Base-by-base conservation (phyloP, 2,888 invertebrate genomes). In the Dryocosmus kuriphilus region DNA sequence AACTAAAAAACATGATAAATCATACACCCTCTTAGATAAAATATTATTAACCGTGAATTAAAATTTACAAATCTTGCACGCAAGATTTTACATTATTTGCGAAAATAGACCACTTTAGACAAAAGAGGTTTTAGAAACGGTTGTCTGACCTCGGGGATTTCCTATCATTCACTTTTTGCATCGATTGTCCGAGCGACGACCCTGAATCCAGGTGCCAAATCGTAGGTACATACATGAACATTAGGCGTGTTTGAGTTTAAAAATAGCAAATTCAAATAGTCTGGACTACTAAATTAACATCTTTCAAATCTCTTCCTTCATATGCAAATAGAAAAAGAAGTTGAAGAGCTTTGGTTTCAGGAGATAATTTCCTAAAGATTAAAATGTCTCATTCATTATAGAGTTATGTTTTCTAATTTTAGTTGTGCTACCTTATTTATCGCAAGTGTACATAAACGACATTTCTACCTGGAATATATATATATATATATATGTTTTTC, bases 201-300 rank as follows among this genome's bases (percentile, higher is more conserved):
- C 46, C 46, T 46, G 67, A 67, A 46, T 24, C 5, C 62, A 63
- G 32, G n/a, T 35, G 35, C 62, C 35, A 63, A 63, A 63, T 63
- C 27, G 8, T 46, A 19, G 8, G 27, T 9, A 16, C 11, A 27
- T 27, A 19, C n/a, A 67, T 67, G 27, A 67, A 67, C 27, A 67
- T 19, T 67, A 22, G 62, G 32, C n/a, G 61, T 30, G 27, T 46
- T 46, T 67, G 19, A 67, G 9, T 19, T 9, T 67, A 41, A n/a
- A 30, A 67, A 67, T 46, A 67, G 41, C 16, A 24, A 24, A 19
- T 46, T 27, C 24, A 57, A 24, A 24, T 57, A 57, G 57, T 24
- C 57, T 57, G 57, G 24, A 51, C 51, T n/a, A 3, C n/a, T n/a
- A n/a, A 51, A 51, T 51, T n/a, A n/a, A n/a, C 51, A 8, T 51